Base-by-base conservation (phyloP, 1,140 invertebrate genomes). In the Heliothis subflexa region DNA sequence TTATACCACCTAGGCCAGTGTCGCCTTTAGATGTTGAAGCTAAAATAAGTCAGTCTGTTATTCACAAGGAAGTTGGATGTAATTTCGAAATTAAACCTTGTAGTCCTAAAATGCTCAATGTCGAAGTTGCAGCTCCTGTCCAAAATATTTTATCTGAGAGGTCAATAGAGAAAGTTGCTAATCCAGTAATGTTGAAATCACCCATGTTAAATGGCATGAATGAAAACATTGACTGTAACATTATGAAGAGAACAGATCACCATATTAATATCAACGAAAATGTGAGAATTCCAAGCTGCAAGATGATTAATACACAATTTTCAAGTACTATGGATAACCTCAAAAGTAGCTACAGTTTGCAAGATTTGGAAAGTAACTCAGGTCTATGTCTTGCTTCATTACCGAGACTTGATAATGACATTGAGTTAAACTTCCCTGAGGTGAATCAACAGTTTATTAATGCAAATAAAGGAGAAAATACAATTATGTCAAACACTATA, bases 81-180 rank as follows among this genome's bases (percentile, higher is more conserved):
- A 95, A 95, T 85, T 95, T 95, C 91, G 95, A 95, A 91, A 95
- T 95, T 78, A 94, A 93, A 80, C 95, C 94, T 40, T 95, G 93
- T 80, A 95, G 94, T 87, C 95, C 94, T 40, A 88, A 91, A 88
- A 92, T 93, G 89, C 82, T 94, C 78, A 93, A 93, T 89, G 92
- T 91, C 59, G 91, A 94, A 85, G 78, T 92, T 61, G 92, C 92
- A 12, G 85, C 93, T 70, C 91, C 93, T 61, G 85, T 90, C 16
- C 88, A 91, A 82, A 92, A 85, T 84, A 78, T 93, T 73, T 76
- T 92, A 68, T 81, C 78, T 81, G 93, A 93, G 81, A 90, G 92
- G 84, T 76, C 85, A 49, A 94, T 94, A 81, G 92, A 93, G 85
- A 94, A 94, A 86, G 88, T 94, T 40, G 68, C 88, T 54, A 94